Percentiles rank a stretch among this genome's conserved stretches.
Evolutionary conservation across 2,797 vertebrate species (phyloP).

Genomic region (Taenioides sp.): DNA sequence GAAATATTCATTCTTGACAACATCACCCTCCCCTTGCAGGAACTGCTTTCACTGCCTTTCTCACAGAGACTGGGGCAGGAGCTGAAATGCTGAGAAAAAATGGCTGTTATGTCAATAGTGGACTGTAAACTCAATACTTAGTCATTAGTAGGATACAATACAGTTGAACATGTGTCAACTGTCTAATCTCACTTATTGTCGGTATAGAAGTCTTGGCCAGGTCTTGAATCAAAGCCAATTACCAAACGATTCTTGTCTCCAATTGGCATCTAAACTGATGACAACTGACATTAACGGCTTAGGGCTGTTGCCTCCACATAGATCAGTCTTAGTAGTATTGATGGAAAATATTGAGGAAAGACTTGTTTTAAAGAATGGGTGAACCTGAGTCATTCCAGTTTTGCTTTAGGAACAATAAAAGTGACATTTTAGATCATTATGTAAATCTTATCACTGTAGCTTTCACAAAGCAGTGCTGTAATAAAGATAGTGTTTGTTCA

Average conservation of each 20-base stretch:
- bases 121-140: conserved; percentile 7
- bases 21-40: neutral
- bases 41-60: neutral
- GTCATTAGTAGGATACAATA: neutral
- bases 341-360: neutral
- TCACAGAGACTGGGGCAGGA: neutral
- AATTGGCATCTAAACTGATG: conserved; percentile 5
- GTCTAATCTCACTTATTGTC: conserved; percentile 11
- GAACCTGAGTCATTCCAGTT: neutral
- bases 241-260: conserved; percentile 2
- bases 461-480: neutral
- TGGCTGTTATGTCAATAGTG: conserved; percentile 1
- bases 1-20: neutral
- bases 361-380: neutral
- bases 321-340: conserved; percentile 3
- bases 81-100: neutral
- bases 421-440: neutral
- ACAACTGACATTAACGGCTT: neutral
- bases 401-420: neutral
- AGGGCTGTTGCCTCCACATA: neutral
- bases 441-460: neutral
- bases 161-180: conserved; percentile 1
- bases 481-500: neutral
- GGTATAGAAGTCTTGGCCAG: neutral
- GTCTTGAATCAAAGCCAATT: conserved; percentile 8